phyloP scores from a whole-genome alignment of 1,140 invertebrate genomes.

The Trissolcus basalis region DNA sequence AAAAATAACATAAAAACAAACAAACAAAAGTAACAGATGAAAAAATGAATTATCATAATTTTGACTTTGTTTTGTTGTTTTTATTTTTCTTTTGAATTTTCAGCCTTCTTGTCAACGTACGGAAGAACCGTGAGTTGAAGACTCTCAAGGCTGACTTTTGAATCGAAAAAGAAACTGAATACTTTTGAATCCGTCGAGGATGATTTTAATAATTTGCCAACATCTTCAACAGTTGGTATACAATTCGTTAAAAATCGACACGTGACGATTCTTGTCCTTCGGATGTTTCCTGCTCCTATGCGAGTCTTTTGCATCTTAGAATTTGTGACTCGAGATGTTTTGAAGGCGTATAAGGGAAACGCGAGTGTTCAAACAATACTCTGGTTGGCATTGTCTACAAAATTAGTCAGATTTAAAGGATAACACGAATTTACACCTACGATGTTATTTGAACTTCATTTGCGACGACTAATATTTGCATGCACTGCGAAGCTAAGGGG shows the following conservation, averaged over 20 bases:
- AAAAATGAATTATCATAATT: too few species aligned
- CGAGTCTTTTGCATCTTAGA: conserved; percentile 13
- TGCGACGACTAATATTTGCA: conserved; percentile 13
- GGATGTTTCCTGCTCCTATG: conserved; percentile 3
- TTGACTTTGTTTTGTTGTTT: neutral
- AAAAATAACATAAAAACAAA: too few species aligned
- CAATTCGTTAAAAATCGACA: conserved; percentile 5
- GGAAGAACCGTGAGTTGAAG: neutral
- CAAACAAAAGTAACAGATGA: too few species aligned
- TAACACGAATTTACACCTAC: conserved; percentile 17
- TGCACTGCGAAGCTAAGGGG: too few species aligned
- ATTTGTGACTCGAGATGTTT: neutral
- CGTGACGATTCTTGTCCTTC: conserved; percentile 5
- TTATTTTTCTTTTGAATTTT: neutral
- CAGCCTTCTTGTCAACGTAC: neutral
- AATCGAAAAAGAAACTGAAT: neutral
- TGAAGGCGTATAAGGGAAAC: neutral
- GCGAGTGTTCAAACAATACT: conserved; percentile 2
- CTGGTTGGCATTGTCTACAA: conserved; percentile 9
- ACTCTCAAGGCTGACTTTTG: neutral
- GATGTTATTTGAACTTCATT: conserved; percentile 14
- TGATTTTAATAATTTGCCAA: conserved; percentile 10
- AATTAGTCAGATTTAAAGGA: conserved; percentile 16
- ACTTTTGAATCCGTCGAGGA: conserved; percentile 3
- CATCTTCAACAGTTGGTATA: neutral